A percentile compares a stretch with the other conserved stretches of the same genome.
phyloP scores from a whole-genome alignment of 2,888 invertebrate genomes.

The Troides aeacus region DNA sequence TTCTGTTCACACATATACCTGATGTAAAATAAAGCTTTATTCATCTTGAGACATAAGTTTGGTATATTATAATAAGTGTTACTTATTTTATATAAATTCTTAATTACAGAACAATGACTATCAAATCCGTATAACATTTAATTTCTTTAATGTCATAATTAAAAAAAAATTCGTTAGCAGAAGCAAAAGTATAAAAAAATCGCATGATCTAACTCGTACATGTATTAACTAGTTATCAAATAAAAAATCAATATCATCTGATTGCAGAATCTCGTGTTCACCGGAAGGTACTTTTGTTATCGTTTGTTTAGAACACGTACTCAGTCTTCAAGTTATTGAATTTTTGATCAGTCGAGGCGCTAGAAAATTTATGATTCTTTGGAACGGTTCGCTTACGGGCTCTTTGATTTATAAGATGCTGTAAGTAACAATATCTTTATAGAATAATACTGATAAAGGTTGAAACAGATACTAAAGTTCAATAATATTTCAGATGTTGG shows the following conservation, averaged over 20 bases:
- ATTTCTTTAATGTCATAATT: too few species aligned
- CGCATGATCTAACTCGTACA: too few species aligned
- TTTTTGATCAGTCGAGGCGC: conserved; percentile 13
- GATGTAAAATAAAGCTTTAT: too few species aligned
- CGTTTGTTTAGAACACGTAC: neutral
- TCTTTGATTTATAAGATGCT: conserved; percentile 3
- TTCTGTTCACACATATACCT: too few species aligned
- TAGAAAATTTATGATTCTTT: conserved; percentile 9
- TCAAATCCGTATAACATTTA: too few species aligned
- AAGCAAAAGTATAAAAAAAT: too few species aligned
- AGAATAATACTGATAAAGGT: neutral
- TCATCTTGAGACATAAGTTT: too few species aligned
- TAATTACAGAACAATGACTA: too few species aligned
- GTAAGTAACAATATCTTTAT: neutral
- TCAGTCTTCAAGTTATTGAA: conserved; percentile 14
- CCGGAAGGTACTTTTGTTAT: conserved; percentile 6
- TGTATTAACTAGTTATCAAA: too few species aligned
- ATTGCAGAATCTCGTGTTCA: conserved; percentile 6
- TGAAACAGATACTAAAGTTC: neutral
- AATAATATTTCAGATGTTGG: conserved; percentile 8
- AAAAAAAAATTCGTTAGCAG: too few species aligned
- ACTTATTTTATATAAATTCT: too few species aligned
- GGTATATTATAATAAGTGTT: too few species aligned
- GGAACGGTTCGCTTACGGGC: neutral
- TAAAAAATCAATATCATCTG: neutral